Conservation (phyloP, 2,113 vertebrate genomes). For the Lampris megalopsis region DNA sequence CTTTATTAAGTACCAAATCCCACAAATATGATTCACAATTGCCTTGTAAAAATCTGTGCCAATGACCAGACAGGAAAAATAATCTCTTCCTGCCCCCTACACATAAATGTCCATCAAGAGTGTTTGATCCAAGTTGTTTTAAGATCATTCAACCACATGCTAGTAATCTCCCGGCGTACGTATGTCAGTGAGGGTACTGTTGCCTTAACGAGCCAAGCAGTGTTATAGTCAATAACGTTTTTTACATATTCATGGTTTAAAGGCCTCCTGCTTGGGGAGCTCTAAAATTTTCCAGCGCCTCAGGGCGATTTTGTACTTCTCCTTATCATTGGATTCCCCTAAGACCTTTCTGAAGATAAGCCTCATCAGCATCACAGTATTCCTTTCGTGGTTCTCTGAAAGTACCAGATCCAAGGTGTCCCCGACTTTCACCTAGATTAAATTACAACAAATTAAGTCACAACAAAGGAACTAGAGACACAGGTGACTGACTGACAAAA, state of each 20-base stretch:
- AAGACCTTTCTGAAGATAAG: constrained; percentile 85
- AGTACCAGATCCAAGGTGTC: constrained; percentile 91
- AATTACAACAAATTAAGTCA: constrained; percentile 2
- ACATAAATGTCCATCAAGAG: neutral
- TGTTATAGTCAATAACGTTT: neutral
- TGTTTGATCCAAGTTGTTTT: neutral
- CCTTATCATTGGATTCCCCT: constrained; percentile 81
- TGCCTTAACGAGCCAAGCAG: neutral
- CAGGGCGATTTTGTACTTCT: constrained; percentile 87
- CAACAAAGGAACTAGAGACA: neutral
- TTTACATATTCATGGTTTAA: constrained; percentile 72
- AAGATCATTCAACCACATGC: neutral
- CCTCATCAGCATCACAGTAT: constrained; percentile 88
- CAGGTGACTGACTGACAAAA: neutral
- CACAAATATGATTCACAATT: too few species aligned
- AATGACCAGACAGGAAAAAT: too few species aligned
- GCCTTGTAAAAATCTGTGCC: too few species aligned
- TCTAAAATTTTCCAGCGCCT: constrained; percentile 91
- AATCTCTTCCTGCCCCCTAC: too few species aligned
- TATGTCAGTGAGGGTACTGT: neutral
- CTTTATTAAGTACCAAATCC: too few species aligned
- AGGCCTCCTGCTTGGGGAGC: constrained; percentile 84
- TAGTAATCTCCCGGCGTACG: neutral
- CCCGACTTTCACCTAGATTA: constrained; percentile 90
- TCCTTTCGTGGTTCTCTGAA: constrained; percentile 86